phyloP scores from a whole-genome alignment of 2,888 invertebrate genomes.

The Lithodes maja region DNA sequence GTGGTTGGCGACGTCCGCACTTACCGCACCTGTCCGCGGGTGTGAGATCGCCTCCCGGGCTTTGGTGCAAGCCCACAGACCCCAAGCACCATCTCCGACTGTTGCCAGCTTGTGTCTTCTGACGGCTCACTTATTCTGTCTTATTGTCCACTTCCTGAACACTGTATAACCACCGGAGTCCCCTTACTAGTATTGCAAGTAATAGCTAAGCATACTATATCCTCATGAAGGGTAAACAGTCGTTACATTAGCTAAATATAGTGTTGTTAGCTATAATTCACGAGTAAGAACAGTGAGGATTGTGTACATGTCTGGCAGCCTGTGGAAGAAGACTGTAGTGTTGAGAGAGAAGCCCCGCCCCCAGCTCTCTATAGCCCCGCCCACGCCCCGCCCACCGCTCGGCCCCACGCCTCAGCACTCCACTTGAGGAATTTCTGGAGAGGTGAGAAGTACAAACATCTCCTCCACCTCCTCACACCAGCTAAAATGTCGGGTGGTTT shows the following conservation, averaged over 20 bases:
- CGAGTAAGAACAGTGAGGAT: not conserved
- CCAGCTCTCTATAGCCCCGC: not conserved
- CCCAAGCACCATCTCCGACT: constrained; percentile 35
- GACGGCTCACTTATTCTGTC: not conserved
- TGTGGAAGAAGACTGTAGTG: not conserved
- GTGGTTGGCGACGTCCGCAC: constrained; percentile 61
- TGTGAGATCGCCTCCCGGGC: constrained; percentile 51
- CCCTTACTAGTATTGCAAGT: not conserved
- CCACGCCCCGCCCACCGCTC: constrained; percentile 27
- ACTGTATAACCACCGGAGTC: not conserved
- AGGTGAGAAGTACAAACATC: constrained; percentile 46
- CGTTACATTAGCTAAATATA: not conserved
- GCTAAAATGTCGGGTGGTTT: constrained; percentile 31
- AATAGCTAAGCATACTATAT: not conserved
- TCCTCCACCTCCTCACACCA: constrained; percentile 1
- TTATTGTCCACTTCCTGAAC: not conserved
- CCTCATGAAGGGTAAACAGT: not conserved
- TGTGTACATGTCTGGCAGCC: constrained; percentile 7
- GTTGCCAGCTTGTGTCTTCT: constrained; percentile 49
- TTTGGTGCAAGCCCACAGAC: constrained; percentile 35
- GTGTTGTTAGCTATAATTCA: not conserved
- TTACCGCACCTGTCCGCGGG: constrained; percentile 63
- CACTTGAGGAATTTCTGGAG: constrained; percentile 40
- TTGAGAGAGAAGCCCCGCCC: constrained; percentile 8
- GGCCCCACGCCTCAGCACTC: constrained; percentile 22